phyloP scores from a whole-genome alignment of 2,113 vertebrate genomes.

The Seriola dumerili region DNA sequence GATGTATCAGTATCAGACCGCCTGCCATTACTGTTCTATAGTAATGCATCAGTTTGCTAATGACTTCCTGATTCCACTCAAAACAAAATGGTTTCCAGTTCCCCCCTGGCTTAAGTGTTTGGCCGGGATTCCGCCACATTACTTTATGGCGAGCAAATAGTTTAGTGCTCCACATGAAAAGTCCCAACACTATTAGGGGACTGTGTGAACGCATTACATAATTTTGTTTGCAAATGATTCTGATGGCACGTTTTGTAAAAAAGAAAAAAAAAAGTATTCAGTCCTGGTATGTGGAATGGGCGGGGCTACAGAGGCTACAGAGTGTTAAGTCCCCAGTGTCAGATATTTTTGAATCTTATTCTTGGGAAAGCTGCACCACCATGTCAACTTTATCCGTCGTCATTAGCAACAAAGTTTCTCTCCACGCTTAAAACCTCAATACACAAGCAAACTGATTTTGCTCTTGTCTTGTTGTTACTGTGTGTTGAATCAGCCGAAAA shows the following conservation, averaged over 20 bases:
- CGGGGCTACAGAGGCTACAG: no score
- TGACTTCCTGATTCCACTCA: constrained; percentile 60
- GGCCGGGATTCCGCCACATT: constrained; percentile 26
- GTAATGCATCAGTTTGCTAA: constrained; percentile 65
- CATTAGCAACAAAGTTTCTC: not conserved
- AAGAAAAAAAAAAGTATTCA: no score
- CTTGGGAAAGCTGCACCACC: no score
- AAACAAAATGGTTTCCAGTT: constrained; percentile 56
- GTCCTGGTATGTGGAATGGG: no score
- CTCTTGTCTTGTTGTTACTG: not conserved
- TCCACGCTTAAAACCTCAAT: not conserved
- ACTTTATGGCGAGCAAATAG: not conserved
- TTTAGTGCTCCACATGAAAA: constrained; percentile 34
- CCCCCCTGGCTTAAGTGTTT: constrained; percentile 44
- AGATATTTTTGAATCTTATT: no score
- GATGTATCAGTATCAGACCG: constrained; percentile 54
- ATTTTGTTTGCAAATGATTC: no score
- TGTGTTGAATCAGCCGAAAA: not conserved
- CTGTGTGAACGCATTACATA: not conserved
- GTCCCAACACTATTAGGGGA: constrained; percentile 22
- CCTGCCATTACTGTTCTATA: constrained; percentile 49
- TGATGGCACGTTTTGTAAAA: no score
- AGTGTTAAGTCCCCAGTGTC: no score
- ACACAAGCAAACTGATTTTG: not conserved
- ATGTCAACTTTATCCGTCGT: not conserved